Evolutionary conservation across 2,113 vertebrate genomes (phyloP).

Genomic region (Brachyistius frenatus): DNA sequence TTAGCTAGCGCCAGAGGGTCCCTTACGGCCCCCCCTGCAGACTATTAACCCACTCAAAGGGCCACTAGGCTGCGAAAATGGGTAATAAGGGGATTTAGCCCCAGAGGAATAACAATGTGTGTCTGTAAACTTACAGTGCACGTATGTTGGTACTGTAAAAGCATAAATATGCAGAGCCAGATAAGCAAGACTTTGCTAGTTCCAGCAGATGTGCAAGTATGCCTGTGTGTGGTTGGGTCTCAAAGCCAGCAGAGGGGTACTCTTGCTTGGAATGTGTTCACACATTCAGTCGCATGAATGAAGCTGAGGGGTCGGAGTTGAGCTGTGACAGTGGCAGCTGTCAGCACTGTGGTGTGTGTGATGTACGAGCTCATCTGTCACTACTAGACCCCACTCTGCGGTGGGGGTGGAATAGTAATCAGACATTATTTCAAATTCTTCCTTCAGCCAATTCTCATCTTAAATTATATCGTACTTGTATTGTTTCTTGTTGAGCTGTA

Average conservation of each 20-base stretch:
- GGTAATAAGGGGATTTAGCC: constrained; percentile 34
- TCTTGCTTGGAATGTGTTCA: constrained; percentile 43
- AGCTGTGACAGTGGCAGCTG: constrained; percentile 77
- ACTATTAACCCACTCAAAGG: constrained; percentile 71
- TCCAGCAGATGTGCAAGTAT: constrained; percentile 6
- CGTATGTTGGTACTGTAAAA: background rate
- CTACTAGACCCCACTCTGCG: constrained; percentile 40
- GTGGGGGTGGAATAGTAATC: constrained; percentile 59
- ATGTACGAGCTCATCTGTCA: constrained; percentile 80
- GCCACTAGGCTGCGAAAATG: constrained; percentile 60
- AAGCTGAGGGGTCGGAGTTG: constrained; percentile 69
- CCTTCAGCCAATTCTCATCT: constrained; percentile 30
- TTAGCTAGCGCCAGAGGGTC: constrained; percentile 63
- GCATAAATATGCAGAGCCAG: constrained; percentile 25
- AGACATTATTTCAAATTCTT: constrained; percentile 57
- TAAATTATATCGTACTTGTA: constrained; percentile 29
- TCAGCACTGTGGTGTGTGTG: constrained; percentile 73
- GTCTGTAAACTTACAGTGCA: constrained; percentile 10
- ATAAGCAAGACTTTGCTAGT: constrained; percentile 37
- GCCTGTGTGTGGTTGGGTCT: constrained; percentile 38
- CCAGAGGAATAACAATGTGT: constrained; percentile 16
- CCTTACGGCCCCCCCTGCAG: constrained; percentile 31
- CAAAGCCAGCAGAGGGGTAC: constrained; percentile 33
- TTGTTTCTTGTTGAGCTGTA: constrained; percentile 40
- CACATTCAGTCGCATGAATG: constrained; percentile 68